Base-by-base conservation (phyloP, 2,888 invertebrate genomes). In the Pristionchus japonicus region DNA sequence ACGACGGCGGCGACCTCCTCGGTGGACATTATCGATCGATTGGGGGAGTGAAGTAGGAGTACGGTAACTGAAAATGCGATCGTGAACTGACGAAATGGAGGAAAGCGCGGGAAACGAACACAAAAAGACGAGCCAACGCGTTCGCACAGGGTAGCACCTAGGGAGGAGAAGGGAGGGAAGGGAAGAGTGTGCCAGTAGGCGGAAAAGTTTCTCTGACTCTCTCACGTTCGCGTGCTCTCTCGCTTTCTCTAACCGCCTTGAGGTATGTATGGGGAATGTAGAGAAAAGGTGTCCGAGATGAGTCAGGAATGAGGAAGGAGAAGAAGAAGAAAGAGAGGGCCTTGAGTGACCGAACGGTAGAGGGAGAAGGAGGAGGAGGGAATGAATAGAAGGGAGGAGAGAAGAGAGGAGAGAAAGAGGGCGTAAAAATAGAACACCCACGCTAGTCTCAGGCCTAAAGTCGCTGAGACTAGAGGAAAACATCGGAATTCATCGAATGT, bases 1-100 rank as follows among this genome's bases (percentile, higher is more conserved):
- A 85, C 85, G 61, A 67, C 64, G 7, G 85, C 85, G 64, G 85
- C 85, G 85, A 85, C 85, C 43, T 85, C 85, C 34, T 85, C 85
- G 67, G 85, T 85, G 85, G 64, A 64, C 85, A 85, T 85, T 61
- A 85, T 85, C 31, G 64, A 85, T 64, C 23, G 82, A 52, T 52
- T 1, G 52, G 52, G 70, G 37, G 70, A 37, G 11, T n/a, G 49
- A 15, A 34, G 82, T 34, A 31, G 52, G 82, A 52, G 77, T 77
- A 77, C 77, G 77, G 77, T 77, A 77, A 43, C 77, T 77, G 77
- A n/a, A 77, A 3, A 20, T 20, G 3, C 4, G n/a, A 27, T 43
- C 43, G 77, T 15, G 37, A 34, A 37, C 31, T 70, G 70, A 70
- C 70, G 70, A 37, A 70, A 47, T n/a, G 9, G 31, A 49, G 15